A percentile compares a stretch with the other conserved stretches of the same genome.
Evolutionary conservation across 2,888 invertebrate species (phyloP).

Genomic region (Drosophila setosimentum): DNA sequence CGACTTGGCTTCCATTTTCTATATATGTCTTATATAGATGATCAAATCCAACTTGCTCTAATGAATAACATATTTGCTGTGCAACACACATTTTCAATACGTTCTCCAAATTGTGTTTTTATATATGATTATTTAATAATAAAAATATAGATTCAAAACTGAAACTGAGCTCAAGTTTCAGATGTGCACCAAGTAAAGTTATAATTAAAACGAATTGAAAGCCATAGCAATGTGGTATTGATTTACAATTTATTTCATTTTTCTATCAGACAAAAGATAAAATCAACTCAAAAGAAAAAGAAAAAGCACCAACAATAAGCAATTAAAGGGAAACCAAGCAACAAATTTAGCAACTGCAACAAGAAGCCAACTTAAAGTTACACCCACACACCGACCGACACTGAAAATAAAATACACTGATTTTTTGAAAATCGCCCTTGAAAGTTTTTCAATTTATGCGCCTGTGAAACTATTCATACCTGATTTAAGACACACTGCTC

Average conservation of each 20-base stretch:
- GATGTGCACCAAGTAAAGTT: too few relatives aligned
- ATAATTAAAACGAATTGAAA: too few relatives aligned
- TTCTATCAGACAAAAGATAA: background rate
- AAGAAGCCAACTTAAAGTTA: background rate
- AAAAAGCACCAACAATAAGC: background rate
- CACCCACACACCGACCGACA: background rate
- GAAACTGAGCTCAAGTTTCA: too few relatives aligned
- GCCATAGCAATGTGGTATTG: constrained; percentile 3
- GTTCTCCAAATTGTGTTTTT: background rate
- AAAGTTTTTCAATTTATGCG: background rate
- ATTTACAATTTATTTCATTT: background rate
- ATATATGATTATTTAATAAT: too few relatives aligned
- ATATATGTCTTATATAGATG: background rate
- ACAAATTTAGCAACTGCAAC: background rate
- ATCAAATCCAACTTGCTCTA: background rate
- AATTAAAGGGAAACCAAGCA: background rate
- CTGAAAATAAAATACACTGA: background rate
- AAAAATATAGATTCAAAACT: too few relatives aligned
- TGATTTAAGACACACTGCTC: background rate
- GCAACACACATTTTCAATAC: constrained; percentile 8
- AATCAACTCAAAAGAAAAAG: background rate
- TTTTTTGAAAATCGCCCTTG: background rate
- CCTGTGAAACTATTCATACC: background rate
- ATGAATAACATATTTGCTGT: background rate
- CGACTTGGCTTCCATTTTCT: too few relatives aligned